phyloP scores from a whole-genome alignment of 1,140 invertebrate species.

The Drosophila tani region DNA sequence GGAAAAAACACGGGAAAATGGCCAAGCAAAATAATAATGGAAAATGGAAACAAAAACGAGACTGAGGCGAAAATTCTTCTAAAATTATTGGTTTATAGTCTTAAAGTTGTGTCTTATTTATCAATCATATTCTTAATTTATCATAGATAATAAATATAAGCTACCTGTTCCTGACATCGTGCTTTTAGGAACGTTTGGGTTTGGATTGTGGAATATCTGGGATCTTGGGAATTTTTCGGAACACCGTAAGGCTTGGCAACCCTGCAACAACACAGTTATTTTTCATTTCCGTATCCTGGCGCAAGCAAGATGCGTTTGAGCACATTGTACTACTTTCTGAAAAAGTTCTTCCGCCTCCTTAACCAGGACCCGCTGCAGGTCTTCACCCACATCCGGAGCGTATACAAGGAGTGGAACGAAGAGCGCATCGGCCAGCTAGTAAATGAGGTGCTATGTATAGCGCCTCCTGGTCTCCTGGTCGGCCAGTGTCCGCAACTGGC shows the following conservation, averaged over 20 bases:
- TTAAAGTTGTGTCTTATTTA: too few relatives aligned
- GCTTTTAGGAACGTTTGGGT: too few relatives aligned
- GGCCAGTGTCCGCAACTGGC: not conserved
- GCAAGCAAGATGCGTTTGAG: conserved; percentile 4
- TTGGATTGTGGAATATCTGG: not conserved
- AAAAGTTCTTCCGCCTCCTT: conserved; percentile 33
- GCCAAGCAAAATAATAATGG: not conserved
- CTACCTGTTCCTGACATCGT: too few relatives aligned
- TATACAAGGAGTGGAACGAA: conserved; percentile 11
- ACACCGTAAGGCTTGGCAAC: not conserved
- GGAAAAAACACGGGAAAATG: conserved; percentile 3
- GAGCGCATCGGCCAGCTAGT: conserved; percentile 1
- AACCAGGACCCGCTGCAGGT: not conserved
- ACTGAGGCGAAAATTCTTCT: too few relatives aligned
- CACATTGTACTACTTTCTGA: conserved; percentile 22
- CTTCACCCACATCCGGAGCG: not conserved
- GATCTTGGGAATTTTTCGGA: too few relatives aligned
- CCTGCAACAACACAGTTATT: not conserved
- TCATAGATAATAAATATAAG: too few relatives aligned
- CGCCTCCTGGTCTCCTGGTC: not conserved
- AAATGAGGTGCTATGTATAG: conserved; percentile 1
- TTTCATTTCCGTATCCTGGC: not conserved
- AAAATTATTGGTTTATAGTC: too few relatives aligned
- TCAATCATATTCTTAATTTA: too few relatives aligned
- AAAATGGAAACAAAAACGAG: not conserved